Conservation (phyloP, 1,140 invertebrate species). For the Nasonia longicornis region DNA sequence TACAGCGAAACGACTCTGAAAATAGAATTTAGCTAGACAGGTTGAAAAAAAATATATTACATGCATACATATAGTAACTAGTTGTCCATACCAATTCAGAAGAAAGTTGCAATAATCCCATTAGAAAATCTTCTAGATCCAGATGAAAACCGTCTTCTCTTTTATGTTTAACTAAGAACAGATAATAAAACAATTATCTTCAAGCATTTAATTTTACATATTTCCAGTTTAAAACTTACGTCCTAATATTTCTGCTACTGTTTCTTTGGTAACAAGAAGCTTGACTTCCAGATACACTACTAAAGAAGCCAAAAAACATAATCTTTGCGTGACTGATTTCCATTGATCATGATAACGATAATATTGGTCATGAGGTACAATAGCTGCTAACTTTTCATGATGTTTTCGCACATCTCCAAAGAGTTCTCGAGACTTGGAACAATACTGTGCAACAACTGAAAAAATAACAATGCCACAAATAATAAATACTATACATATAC, state of each 20-base stretch:
- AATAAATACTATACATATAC: conserved; percentile 17
- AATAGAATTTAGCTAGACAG: conserved; percentile 46
- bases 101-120: conserved; percentile 84
- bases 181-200: conserved; percentile 21
- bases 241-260: conserved; percentile 84
- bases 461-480: conserved; percentile 46
- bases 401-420: conserved; percentile 72
- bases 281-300: conserved; percentile 85
- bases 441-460: conserved; percentile 71
- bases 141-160: conserved; percentile 83
- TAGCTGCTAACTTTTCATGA: conserved; percentile 71
- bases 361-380: conserved; percentile 78
- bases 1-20: conserved; percentile 82
- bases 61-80: neutral
- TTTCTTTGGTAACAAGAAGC: conserved; percentile 78
- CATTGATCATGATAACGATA: conserved; percentile 88
- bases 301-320: conserved; percentile 82
- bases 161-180: conserved; percentile 71
- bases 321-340: conserved; percentile 83
- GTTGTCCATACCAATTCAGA: conserved; percentile 79
- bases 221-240: conserved; percentile 66
- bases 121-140: conserved; percentile 91
- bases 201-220: neutral
- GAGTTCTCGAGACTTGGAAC: conserved; percentile 70
- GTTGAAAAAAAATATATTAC: conserved; percentile 19